phyloP scores from a whole-genome alignment of 2,797 vertebrate genomes.

The Pseudochromis fuscus region DNA sequence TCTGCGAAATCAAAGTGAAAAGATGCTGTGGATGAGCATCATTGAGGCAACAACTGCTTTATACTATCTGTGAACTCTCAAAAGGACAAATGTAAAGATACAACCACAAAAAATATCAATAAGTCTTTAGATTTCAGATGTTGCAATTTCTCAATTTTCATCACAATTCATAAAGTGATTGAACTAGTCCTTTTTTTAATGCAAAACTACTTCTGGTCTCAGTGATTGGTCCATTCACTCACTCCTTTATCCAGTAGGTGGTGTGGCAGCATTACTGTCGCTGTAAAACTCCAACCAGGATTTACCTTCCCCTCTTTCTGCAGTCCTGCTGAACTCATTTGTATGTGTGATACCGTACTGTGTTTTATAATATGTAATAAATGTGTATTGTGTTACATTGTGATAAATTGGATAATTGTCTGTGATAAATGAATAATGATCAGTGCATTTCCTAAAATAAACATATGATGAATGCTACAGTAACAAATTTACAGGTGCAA shows the following conservation, averaged over 20 bases:
- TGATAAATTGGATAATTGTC: neutral
- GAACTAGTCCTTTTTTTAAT: neutral
- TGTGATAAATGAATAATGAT: neutral
- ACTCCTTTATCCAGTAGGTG: slow-evolving; percentile 25
- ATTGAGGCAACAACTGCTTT: neutral
- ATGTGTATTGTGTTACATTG: neutral
- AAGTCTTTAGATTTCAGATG: neutral
- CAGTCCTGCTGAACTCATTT: neutral
- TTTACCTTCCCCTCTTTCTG: neutral
- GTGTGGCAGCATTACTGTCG: neutral
- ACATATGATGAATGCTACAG: neutral
- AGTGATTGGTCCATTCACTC: neutral
- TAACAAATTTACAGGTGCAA: neutral
- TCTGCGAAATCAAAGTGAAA: neutral
- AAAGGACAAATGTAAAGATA: neutral
- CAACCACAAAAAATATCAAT: neutral
- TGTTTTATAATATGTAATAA: neutral
- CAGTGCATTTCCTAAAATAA: slow-evolving; percentile 15
- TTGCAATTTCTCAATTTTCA: neutral
- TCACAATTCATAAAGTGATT: neutral
- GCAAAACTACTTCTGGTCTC: neutral
- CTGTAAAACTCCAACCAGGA: no score
- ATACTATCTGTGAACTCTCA: neutral
- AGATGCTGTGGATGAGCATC: neutral
- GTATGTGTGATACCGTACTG: neutral